Evolutionary conservation across 2,888 invertebrate species (phyloP), one percentile per base, ranked within the genome.

Genomic region (Conus canariensis): DNA sequence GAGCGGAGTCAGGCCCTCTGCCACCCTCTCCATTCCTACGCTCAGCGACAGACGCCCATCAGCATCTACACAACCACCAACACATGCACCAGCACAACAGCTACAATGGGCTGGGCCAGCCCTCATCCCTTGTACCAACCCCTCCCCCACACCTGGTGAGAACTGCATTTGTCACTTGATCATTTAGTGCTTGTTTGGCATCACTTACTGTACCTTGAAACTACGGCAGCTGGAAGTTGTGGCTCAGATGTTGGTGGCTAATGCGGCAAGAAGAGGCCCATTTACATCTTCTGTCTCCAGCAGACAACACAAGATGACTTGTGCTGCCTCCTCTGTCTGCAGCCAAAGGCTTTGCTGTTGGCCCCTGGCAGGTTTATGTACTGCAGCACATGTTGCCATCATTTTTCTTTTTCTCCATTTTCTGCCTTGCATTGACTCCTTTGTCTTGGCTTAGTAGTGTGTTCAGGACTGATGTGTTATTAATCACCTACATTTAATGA

Each of bases 61-160:
- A 94, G 89, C 94, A 94, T 88, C 93, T 93, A 77, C 95, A 94
- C 91, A 93, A 94, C 88, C 95, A 95, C 64, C 93, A 93, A 87
- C 95, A 94, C 86, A 93, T 92, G 87, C 94, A 95, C 90, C 94
- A 94, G 91, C 94, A 94, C 90, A 93, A 94, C 90, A 93, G 92
- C 88, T 93, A 93, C 92, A 92, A 93, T 64, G 92, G 93, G 87
- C 92, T 93, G n/a, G 92, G 92, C 80, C 92, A 93, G 45, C 92
- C 93, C 22, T 90, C 93, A 19, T 90, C 93, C 10, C 89, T 94
- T 22, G 92, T 93, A 19, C 93, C 94, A 70, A 93, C 94, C 14
- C 93, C 94, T 25, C 90, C 94, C 22, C 93, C 93, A 19, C 93
- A 93, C 90, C 92, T 93, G 91, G 94, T 94, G 92, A 91, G 94